Base-by-base conservation (phyloP, 2,888 invertebrate species). In the Notodonta dromedarius region DNA sequence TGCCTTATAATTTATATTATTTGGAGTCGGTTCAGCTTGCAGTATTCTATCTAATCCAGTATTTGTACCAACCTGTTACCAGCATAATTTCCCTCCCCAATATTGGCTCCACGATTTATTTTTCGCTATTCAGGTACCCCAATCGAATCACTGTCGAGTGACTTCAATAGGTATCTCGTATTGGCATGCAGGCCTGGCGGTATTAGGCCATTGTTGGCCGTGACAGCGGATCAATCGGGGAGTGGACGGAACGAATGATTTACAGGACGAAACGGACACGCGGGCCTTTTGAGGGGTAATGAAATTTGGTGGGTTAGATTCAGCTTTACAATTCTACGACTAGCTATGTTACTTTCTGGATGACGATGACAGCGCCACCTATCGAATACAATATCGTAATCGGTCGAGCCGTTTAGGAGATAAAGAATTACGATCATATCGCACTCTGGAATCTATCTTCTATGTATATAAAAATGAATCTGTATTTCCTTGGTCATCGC, bases 181-280 rank as follows among this genome's bases (percentile, higher is more conserved):
- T 61, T 69, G 71, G 63, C 48, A 61, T 67, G 60, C 59, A 61
- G 59, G 14, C 61, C 39, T 40, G 56, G 58, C n/a, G n/a, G n/a
- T n/a, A 13, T 46, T n/a, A n/a, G 46, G 13, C n/a, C 46, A 46
- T 46, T 46, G 46, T 46, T 46, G n/a, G 13, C 13, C 13, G 13
- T 5, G 46, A 46, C 46, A 46, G n/a, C 46, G 46, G 46, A 46
- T 46, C 46, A 46, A 46, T 46, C 46, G 46, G 46, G 11, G 46
- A 46, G 7, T 42, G 46, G n/a, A 5, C n/a, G 46, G 0, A n/a
- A 11, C n/a, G 46, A 46, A n/a, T 46, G 46, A 46, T 46, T n/a
- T n/a, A 46, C 46, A n/a, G 46, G 46, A n/a, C 13, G 46, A n/a
- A 46, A 46, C 5, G 46, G n/a, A 46, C 5, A 46, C 46, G 44